These are phyloP conservation scores for Poeciliopsis occidentalis DNA, from an alignment of 2,113 vertebrate genomes.

Conservation along the genomic window DNA sequence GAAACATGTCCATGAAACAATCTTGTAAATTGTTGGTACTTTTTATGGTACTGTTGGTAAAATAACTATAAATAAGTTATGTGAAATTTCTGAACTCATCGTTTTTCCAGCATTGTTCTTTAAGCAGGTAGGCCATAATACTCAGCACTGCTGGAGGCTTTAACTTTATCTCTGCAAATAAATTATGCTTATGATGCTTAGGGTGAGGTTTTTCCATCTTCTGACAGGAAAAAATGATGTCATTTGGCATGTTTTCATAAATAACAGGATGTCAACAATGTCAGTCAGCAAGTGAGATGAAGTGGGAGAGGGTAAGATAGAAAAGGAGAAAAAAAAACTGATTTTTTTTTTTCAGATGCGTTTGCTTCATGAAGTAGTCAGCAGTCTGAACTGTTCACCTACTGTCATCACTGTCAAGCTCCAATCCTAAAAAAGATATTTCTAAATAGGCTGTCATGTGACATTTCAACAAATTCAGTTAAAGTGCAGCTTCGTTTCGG, in stretches of 20 bases:
- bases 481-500: conserved; percentile 42
- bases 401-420: not conserved
- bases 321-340: not conserved
- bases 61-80: not conserved
- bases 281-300: not conserved
- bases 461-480: conserved; percentile 23
- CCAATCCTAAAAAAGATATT: not conserved
- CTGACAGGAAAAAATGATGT: not conserved
- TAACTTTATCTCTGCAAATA: not conserved
- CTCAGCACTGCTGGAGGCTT: not conserved
- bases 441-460: not conserved
- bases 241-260: not conserved
- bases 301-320: not conserved
- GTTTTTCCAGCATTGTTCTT: not conserved
- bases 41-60: not conserved
- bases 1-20: not conserved
- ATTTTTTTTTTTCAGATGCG: not conserved
- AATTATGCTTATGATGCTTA: not conserved
- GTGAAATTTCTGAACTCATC: no score
- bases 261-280: not conserved
- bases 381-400: not conserved
- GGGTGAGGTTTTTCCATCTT: not conserved
- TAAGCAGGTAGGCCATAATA: not conserved
- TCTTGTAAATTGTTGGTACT: not conserved
- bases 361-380: not conserved